Conservation (phyloP, 2,797 vertebrate genomes). For the Anguilla megastoma region DNA sequence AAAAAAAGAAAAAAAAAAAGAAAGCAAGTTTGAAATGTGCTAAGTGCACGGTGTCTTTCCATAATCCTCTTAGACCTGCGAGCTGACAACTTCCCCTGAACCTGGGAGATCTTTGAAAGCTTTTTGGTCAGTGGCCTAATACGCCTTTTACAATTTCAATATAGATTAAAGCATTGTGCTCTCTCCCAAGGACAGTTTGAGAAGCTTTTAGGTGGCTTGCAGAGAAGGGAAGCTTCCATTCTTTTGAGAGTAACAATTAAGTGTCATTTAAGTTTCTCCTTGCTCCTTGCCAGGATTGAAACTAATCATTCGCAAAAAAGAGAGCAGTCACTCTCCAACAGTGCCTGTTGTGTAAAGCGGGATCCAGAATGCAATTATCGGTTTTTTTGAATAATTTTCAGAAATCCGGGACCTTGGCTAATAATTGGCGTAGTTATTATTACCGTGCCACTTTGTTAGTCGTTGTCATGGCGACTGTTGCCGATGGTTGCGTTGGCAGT, state of each 20-base stretch:
- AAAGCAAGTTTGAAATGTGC: not conserved
- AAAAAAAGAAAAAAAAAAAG: too few species aligned
- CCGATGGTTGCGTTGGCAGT: not conserved
- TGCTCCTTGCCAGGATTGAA: not conserved
- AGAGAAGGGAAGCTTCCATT: constrained; percentile 52
- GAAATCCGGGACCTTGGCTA: not conserved
- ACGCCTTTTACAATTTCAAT: constrained; percentile 36
- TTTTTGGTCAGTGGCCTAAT: constrained; percentile 39
- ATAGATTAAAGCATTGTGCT: constrained; percentile 15
- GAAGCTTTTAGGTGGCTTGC: constrained; percentile 25
- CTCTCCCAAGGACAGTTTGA: constrained; percentile 31
- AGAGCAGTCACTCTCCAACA: not conserved
- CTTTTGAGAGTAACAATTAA: constrained; percentile 24
- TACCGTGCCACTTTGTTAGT: not conserved
- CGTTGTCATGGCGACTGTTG: not conserved
- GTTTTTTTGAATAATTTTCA: constrained; percentile 16
- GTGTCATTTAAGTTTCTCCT: not conserved
- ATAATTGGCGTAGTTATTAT: not conserved
- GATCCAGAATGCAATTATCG: constrained; percentile 26
- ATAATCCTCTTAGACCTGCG: not conserved
- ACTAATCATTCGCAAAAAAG: not conserved
- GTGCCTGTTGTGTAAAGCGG: constrained; percentile 2
- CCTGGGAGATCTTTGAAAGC: constrained; percentile 25
- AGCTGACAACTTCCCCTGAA: not conserved
- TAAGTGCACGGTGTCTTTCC: not conserved